Conservation (phyloP, 2,888 invertebrate species). For the Cacoxenus indagator region DNA sequence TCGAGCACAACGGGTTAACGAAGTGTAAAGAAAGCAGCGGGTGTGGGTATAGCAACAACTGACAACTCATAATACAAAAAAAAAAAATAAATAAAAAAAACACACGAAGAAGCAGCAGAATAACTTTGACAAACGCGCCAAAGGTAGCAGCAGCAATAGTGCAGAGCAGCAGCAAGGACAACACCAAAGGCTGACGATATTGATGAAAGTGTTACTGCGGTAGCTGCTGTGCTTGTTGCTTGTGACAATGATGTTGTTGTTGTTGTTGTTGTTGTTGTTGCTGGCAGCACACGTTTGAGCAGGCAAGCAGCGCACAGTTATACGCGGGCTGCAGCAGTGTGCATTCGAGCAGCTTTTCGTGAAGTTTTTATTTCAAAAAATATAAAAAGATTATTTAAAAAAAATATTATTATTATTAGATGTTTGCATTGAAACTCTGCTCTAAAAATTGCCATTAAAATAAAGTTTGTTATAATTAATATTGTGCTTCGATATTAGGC, state of each 20-base stretch:
- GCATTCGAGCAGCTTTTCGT: constrained; percentile 19
- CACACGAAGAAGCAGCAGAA: constrained; percentile 5
- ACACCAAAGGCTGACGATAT: background rate
- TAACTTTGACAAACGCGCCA: constrained; percentile 9
- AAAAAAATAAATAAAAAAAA: background rate
- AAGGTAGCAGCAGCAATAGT: constrained; percentile 26
- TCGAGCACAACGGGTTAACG: background rate
- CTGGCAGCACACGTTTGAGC: constrained; percentile 5
- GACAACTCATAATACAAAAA: background rate
- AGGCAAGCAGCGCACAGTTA: constrained; percentile 26
- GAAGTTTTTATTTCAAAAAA: background rate
- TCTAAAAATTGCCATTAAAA: too few species aligned
- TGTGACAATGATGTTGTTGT: background rate
- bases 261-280: background rate
- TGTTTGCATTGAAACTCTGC: too few species aligned
- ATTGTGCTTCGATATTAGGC: too few species aligned
- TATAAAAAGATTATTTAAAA: background rate
- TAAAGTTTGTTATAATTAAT: too few species aligned
- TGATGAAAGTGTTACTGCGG: background rate
- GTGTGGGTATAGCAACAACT: too few species aligned
- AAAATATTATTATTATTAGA: too few species aligned
- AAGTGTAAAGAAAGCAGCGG: background rate
- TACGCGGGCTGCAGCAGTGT: constrained; percentile 38
- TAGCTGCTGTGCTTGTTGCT: background rate
- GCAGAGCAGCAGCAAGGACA: constrained; percentile 24